Evolutionary conservation across 2,113 vertebrate genomes (phyloP).

Genomic region (Mustela lutreola): DNA sequence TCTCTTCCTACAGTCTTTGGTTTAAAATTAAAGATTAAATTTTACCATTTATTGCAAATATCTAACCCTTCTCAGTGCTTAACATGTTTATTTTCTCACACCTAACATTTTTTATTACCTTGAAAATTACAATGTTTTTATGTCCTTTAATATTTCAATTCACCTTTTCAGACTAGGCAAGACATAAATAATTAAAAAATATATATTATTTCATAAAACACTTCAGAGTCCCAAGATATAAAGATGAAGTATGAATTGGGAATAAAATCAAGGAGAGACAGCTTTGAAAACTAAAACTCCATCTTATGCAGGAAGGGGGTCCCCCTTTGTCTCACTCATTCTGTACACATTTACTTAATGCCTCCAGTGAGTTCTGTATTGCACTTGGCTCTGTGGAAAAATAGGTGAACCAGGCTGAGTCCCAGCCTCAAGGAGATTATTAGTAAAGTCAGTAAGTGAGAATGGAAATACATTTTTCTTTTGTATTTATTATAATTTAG

Average conservation of each 20-base stretch:
- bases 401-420: background rate
- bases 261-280: background rate
- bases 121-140: slow-evolving; percentile 25
- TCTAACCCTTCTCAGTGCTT: background rate
- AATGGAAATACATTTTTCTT: slow-evolving; percentile 19
- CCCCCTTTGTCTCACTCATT: background rate
- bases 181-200: slow-evolving; percentile 42
- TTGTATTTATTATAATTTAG: slow-evolving; percentile 46
- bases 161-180: background rate
- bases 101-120: slow-evolving; percentile 38
- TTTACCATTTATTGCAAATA: slow-evolving; percentile 16
- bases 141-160: slow-evolving; percentile 27
- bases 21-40: background rate
- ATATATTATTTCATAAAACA: slow-evolving; percentile 49
- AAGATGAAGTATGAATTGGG: background rate
- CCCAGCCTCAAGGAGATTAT: background rate
- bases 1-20: background rate
- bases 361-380: too few relatives aligned
- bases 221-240: background rate
- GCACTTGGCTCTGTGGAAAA: background rate
- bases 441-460: background rate
- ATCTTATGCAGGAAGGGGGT: background rate
- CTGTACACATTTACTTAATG: background rate
- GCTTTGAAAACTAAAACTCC: background rate
- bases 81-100: background rate